Evolutionary conservation across 2,888 invertebrate genomes (phyloP), one percentile per base, ranked within the genome.

Genomic region (Melieria crassipennis): DNA sequence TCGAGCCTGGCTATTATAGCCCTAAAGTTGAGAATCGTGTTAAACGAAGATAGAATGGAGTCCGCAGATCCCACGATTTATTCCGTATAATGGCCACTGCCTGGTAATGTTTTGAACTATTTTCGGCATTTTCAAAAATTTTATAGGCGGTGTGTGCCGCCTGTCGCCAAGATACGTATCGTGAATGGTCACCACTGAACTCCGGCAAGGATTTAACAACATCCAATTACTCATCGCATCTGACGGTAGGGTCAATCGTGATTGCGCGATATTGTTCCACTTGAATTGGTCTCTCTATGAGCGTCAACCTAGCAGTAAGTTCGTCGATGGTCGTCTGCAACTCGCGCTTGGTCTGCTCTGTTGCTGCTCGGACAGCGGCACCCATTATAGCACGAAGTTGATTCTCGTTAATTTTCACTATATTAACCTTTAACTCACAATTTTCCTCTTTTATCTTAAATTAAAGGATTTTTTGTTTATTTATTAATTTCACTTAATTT

Each of bases 1-100:
- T 75, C 76, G 0, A 75, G 45, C 10, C 75, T 45, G 0, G 71
- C 55, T 42, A 75, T 75, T n/a, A 75, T 72, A 1, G 71, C 73
- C 45, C 71, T 72, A 48, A 73, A 72, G 57, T 75, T 73, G 4
- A 67, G 46, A 0, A 73, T 70, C 0, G 73, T 73, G 13, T 75
- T 76, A 55, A 73, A 75, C 0, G 75, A 75, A 0, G 71, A 56
- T 30, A 72, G 43, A 6, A 70, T 65, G 1, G 55, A 65, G 46
- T 74, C 68, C 5, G 70, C 73, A 7, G 71, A 71, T 11, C 50
- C 65, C 4, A 56, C n/a, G 3, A 74, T 58, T 42, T 71, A n/a
- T 73, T 70, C 10, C 70, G 11, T 4, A 74, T 69, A 5, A 73
- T 74, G n/a, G 65, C 63, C 1, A 74, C 71, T 3, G 73, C 69